Base-by-base conservation (phyloP, 2,797 vertebrate genomes). In the Bovichtus variegatus region DNA sequence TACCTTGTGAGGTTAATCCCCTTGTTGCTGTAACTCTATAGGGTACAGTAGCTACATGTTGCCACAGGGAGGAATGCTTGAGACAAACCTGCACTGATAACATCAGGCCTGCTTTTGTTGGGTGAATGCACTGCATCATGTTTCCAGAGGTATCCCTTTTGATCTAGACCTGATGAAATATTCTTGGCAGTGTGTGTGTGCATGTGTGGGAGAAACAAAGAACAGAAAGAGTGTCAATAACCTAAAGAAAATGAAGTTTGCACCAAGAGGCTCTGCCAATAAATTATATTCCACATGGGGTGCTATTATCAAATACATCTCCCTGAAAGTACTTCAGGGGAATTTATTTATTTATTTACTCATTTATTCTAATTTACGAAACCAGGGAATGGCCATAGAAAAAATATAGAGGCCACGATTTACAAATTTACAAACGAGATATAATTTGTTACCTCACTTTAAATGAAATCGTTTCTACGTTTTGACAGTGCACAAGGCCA, bases 91-190 rank as follows among this genome's bases (percentile, higher is more conserved):
- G 43, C 25, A 53, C 76, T 74, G 85, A 91, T 88, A 89, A 82
- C 78, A 90, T 87, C 65, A 23, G 66, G 64, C 57, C 62, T 83
- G 78, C 78, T 77, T 92, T 86, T 90, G 86, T 90, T 80, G 51
- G 80, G 36, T 87, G 87, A 90, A 87, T 90, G 44, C 67, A n/a
- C 66, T 83, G 85, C 82, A 87, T 90, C 86, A 47, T 83, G 89
- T 94, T 93, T 93, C 91, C 90, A 82, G 82, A 84, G 78, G 61
- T 82, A 66, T 86, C 78, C 64, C 51, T 40, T 91, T 76, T 88
- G 80, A 89, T 91, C 84, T 84, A 87, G 74, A 79, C 76, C 71
- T 80, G 92, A 71, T 90, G 90, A 94, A 89, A 90, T 89, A 64
- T 87, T 86, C 70, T 72, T 91, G 88, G 84, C 88, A 70, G 57